Base-by-base conservation (phyloP, 1,140 invertebrate species). In the Eumeta japonica region DNA sequence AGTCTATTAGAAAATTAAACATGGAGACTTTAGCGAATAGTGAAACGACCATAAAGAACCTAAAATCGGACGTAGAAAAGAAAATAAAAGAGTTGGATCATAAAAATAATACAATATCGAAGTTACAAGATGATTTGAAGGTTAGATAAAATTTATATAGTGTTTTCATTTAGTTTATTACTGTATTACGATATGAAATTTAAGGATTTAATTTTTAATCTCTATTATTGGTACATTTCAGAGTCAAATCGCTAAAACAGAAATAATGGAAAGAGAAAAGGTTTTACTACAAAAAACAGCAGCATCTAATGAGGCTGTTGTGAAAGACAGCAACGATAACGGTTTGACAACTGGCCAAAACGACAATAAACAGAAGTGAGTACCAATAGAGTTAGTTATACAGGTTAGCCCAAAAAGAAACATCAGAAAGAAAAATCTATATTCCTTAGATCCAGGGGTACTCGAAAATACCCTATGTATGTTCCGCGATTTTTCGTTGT, bases 51-150 rank as follows among this genome's bases (percentile, higher is more conserved):
- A 61, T 67, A 16, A 59, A 47, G 29, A 73, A 65, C 27, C 52
- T 71, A 24, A 73, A 64, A 33, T 48, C 65, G 27, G 49, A 67
- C 28, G 43, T 76, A 20, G 60, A 63, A 43, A 55, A 60, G 37
- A 65, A 66, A 43, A 58, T 65, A 16, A 64, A 49, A 32, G 68
- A 75, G 37, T 56, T 73, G 24, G 60, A 59, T 41, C 40, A 66
- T 45, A 63, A 67, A 41, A 59, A 59, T 32, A 62, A 76, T 17
- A 46, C 67, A 32, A 56, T 76, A 31, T 31, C 35, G 7, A 63
- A 55, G 43, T 49, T 77, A 37, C 55, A 66, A 49, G 62, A 70
- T 42, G 64, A 75, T 39, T 43, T 75, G 9, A 75, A 68, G 58
- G 68, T 76, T 62, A 48, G 29, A 41, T 5, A 35, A 30, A 30